phyloP scores from a whole-genome alignment of 2,113 vertebrate species.

The Microtus pennsylvanicus region DNA sequence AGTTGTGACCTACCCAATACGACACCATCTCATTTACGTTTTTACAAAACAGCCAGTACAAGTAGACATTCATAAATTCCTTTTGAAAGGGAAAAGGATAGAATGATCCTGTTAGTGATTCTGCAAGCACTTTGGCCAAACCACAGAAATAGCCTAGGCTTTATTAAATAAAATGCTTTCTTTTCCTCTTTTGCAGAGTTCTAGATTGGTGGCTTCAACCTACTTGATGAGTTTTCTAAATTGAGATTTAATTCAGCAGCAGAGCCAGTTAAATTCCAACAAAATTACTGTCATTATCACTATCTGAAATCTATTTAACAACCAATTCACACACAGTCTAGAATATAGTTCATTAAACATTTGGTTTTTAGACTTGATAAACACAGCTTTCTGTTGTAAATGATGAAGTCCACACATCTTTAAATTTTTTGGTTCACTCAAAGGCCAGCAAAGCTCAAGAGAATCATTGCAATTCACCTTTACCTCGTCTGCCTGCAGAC shows the following conservation, averaged over 20 bases:
- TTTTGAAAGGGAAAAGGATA: constrained; percentile 41
- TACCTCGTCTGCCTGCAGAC: not conserved
- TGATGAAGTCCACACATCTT: not conserved
- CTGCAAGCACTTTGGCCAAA: not conserved
- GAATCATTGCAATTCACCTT: constrained; percentile 40
- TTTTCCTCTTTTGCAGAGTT: constrained; percentile 36
- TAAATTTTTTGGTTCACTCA: constrained; percentile 34
- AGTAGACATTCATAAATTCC: constrained; percentile 7
- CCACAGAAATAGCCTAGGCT: not conserved
- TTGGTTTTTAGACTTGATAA: not conserved
- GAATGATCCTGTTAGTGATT: constrained; percentile 31
- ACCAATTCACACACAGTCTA: not conserved
- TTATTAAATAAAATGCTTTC: constrained; percentile 47
- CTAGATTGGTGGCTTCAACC: constrained; percentile 33
- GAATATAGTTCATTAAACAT: not conserved
- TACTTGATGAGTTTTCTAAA: constrained; percentile 33
- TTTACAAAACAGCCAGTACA: not conserved
- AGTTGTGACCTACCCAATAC: constrained; percentile 5
- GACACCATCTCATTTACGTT: not conserved
- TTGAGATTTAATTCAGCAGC: constrained; percentile 31
- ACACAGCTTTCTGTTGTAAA: not conserved
- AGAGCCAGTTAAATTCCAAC: constrained; percentile 45
- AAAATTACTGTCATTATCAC: constrained; percentile 12
- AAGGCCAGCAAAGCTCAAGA: not conserved
- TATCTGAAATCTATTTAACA: constrained; percentile 28